Percentiles rank a stretch among this genome's conserved stretches.
Evolutionary conservation across 2,797 vertebrate species (phyloP).

Genomic region (Coreius guichenoti): DNA sequence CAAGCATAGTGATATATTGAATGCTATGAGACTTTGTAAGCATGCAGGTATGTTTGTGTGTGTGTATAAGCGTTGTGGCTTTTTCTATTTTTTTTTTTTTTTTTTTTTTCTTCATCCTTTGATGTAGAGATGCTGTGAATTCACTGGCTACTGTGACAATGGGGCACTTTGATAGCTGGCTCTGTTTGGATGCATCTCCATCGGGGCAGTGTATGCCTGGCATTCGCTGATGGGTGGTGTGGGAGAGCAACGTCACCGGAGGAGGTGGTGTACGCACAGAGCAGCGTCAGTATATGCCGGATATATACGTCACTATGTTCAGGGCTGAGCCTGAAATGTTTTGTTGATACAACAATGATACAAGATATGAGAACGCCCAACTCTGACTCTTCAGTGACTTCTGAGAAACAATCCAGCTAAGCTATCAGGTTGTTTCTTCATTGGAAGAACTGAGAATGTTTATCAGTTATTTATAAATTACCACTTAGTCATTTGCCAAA

Average conservation of each 20-base stretch:
- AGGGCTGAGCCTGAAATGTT: slow-evolving; percentile 1
- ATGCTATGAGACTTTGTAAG: slow-evolving; percentile 38
- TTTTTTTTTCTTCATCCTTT: slow-evolving; percentile 70
- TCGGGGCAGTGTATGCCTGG: slow-evolving; percentile 72
- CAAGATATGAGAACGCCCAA: neutral
- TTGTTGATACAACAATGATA: neutral
- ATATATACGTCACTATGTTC: neutral
- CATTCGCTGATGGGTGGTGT: slow-evolving; percentile 69
- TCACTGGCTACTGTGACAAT: slow-evolving; percentile 76
- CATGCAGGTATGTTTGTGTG: slow-evolving; percentile 49
- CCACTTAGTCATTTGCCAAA: neutral
- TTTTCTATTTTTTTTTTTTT: slow-evolving; percentile 51
- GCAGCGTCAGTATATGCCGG: neutral
- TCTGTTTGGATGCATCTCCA: slow-evolving; percentile 72
- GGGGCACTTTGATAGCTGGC: slow-evolving; percentile 66
- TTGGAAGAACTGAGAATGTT: neutral
- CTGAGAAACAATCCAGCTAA: neutral
- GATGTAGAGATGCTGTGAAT: slow-evolving; percentile 75
- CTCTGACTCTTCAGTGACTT: neutral
- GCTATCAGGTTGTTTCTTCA: neutral
- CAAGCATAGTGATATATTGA: slow-evolving; percentile 20
- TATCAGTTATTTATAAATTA: neutral
- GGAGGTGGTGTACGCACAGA: slow-evolving; percentile 37
- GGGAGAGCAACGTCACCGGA: slow-evolving; percentile 72
- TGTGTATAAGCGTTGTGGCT: slow-evolving; percentile 47